Evolutionary conservation across 2,888 invertebrate species (phyloP).

Genomic region (Lutraria lutraria): DNA sequence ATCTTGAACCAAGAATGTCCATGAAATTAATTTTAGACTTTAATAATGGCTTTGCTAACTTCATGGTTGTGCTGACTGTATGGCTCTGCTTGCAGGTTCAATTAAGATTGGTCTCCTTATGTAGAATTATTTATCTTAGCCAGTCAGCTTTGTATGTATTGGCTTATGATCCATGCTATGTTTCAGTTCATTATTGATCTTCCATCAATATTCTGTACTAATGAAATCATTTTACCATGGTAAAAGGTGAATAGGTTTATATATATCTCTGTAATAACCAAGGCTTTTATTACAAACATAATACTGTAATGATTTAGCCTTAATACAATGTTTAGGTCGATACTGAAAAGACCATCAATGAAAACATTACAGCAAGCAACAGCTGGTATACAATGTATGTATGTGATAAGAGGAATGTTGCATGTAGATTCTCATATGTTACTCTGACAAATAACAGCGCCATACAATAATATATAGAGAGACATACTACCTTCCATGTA

Average conservation of each 20-base stretch:
- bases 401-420: background rate
- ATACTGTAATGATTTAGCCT: background rate
- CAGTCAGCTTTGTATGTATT: too few species aligned
- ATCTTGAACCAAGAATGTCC: too few species aligned
- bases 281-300: background rate
- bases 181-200: background rate
- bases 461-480: background rate
- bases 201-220: background rate
- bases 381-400: constrained; percentile 20
- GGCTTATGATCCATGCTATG: too few species aligned
- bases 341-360: background rate
- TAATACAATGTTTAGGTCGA: background rate
- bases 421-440: constrained; percentile 20
- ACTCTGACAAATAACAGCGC: background rate
- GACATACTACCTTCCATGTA: background rate
- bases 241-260: background rate
- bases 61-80: too few species aligned
- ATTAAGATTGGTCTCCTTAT: too few species aligned
- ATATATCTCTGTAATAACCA: too few species aligned
- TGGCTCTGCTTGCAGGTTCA: too few species aligned
- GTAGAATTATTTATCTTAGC: too few species aligned
- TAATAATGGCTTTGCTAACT: too few species aligned
- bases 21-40: too few species aligned
- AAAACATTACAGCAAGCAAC: background rate
- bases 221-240: background rate